Conservation (phyloP, 2,797 vertebrate species). For the Argya squamiceps region DNA sequence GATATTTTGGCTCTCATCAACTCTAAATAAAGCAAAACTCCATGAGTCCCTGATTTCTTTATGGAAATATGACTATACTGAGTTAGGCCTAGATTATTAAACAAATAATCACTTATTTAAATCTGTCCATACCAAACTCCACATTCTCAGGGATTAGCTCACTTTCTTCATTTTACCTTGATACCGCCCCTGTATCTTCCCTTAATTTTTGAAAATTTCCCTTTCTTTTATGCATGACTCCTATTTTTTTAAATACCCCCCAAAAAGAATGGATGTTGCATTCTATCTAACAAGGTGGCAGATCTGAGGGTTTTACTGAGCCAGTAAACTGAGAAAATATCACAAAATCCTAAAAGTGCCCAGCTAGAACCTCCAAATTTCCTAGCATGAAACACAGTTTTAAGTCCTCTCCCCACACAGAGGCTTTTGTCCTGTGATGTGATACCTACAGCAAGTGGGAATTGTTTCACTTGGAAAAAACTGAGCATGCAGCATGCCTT, state of each 20-base stretch:
- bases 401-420: background rate
- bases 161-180: background rate
- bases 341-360: background rate
- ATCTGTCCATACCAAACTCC: background rate
- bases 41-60: background rate
- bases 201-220: background rate
- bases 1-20: background rate
- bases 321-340: background rate
- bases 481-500: background rate
- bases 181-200: background rate
- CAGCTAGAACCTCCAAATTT: background rate
- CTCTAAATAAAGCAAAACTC: background rate
- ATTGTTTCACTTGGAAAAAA: slow-evolving; percentile 39
- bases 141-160: background rate
- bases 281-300: background rate
- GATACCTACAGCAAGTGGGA: slow-evolving; percentile 26
- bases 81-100: background rate
- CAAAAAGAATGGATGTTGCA: background rate
- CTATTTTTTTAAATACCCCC: background rate
- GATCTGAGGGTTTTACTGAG: background rate
- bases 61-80: background rate
- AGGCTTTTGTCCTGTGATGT: slow-evolving; percentile 5
- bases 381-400: fast-evolving
- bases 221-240: background rate
- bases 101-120: background rate